phyloP scores from a whole-genome alignment of 2,888 invertebrate genomes.

The Eudemis profundana region DNA sequence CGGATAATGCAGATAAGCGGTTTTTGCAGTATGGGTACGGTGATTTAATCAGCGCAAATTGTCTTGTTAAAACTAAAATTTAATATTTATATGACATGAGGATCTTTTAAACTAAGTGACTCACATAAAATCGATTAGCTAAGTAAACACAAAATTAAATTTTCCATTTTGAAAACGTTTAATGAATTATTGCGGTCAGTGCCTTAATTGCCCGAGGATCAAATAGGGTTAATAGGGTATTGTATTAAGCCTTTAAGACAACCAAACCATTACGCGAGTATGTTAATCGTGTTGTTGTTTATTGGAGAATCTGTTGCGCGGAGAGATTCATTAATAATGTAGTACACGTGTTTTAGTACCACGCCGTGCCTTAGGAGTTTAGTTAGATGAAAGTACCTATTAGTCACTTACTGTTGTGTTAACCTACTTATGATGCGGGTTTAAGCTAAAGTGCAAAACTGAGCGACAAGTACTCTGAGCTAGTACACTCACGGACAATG shows the following conservation, averaged over 20 bases:
- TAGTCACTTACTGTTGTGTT: too few relatives aligned
- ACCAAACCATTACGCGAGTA: constrained; percentile 27
- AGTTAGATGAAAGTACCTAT: background rate
- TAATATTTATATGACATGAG: constrained; percentile 1
- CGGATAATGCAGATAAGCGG: too few relatives aligned
- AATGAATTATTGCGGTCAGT: constrained; percentile 36
- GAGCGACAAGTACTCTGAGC: too few relatives aligned
- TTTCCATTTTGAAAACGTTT: constrained; percentile 24
- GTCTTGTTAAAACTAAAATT: too few relatives aligned
- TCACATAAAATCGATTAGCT: constrained; percentile 3
- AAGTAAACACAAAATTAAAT: constrained; percentile 13
- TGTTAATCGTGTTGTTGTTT: constrained; percentile 29
- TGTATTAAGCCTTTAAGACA: constrained; percentile 38
- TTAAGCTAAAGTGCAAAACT: too few relatives aligned
- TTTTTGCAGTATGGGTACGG: too few relatives aligned
- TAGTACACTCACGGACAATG: too few relatives aligned
- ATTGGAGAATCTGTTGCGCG: constrained; percentile 10
- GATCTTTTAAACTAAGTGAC: background rate
- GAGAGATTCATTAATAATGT: constrained; percentile 16
- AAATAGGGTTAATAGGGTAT: constrained; percentile 41
- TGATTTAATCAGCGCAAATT: too few relatives aligned
- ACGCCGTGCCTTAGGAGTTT: background rate
- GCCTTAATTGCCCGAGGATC: constrained; percentile 35
- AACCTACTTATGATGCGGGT: too few relatives aligned
- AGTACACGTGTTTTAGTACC: background rate